Evolutionary conservation across 2,888 invertebrate genomes (phyloP), one percentile per base, ranked within the genome.

Genomic region (Amiota mariae): DNA sequence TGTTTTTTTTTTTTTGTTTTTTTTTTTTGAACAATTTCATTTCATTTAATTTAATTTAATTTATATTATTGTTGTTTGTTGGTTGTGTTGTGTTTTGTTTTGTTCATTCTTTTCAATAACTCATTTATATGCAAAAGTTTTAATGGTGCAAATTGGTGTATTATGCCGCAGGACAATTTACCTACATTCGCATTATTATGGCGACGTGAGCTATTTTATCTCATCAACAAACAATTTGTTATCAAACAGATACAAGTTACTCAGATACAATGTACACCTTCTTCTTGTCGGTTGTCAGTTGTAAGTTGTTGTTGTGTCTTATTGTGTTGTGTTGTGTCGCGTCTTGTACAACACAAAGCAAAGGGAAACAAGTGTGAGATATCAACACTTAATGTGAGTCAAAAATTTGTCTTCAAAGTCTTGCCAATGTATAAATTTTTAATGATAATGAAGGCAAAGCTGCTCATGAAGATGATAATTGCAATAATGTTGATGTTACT

Each of bases 141-240:
- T 36, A 36, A 36, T 36, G 36, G 36, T 6, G 36, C 36, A 36
- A 6, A 36, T 36, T 6, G 36, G 36, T 6, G 36, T 36, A 6
- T 36, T 36, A 6, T 36, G 36, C 36, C 36, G 36, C 36, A 36
- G 36, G 36, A 36, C 36, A 36, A 36, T 36, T 36, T 36, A 36
- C 36, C 8, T 36, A 36, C 36, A 36, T 36, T 36, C 4, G 36
- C 36, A 6, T 36, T 36, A 36, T 36, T 54, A 15, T 54, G 54
- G 13, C 11, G 54, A 54, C 15, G 54, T 54, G 54, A 13, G 54
- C 13, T 15, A 54, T 54, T 54, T 54, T 54, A 54, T 15, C 13
- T 54, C 13, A 54, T 54, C 54, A 54, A 54, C 54, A 13, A 54
- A 54, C 8, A 54, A n/a, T 54, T 54, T 54, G 54, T 54, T 54